phyloP scores from a whole-genome alignment of 2,113 vertebrate species.

The Rhadina sibilatrix region DNA sequence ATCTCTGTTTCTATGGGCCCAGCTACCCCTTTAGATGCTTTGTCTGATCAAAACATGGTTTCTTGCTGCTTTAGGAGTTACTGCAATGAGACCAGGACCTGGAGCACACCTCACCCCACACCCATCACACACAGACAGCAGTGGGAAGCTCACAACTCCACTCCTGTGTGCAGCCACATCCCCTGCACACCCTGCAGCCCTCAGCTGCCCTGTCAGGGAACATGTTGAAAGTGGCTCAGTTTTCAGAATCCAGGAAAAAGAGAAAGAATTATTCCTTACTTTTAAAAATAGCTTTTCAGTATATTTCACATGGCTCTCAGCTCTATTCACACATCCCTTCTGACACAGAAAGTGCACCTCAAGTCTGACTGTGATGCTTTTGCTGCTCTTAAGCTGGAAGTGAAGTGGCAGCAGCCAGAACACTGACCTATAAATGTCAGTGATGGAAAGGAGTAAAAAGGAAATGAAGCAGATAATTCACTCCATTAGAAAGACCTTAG shows the following conservation, averaged over 20 bases:
- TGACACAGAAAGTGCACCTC: background rate
- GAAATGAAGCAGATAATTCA: background rate
- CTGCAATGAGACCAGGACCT: background rate
- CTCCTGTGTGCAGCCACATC: background rate
- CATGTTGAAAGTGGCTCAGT: background rate
- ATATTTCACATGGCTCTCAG: background rate
- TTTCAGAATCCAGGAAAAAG: background rate
- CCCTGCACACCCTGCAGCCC: background rate
- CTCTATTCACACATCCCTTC: background rate
- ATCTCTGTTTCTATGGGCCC: background rate
- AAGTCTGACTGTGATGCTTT: background rate
- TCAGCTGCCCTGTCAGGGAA: background rate
- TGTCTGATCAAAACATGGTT: background rate
- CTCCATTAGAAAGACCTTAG: background rate
- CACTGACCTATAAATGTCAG: constrained; percentile 2
- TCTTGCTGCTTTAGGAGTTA: background rate
- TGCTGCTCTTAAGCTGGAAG: background rate
- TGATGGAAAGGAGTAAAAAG: background rate
- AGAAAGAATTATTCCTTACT: background rate
- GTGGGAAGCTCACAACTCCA: background rate
- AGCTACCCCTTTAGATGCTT: background rate
- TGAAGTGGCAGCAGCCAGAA: constrained; percentile 8
- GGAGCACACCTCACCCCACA: background rate
- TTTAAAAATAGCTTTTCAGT: background rate
- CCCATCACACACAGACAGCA: background rate